phyloP scores from a whole-genome alignment of 2,113 vertebrate genomes.

The Coreoperca whiteheadi region DNA sequence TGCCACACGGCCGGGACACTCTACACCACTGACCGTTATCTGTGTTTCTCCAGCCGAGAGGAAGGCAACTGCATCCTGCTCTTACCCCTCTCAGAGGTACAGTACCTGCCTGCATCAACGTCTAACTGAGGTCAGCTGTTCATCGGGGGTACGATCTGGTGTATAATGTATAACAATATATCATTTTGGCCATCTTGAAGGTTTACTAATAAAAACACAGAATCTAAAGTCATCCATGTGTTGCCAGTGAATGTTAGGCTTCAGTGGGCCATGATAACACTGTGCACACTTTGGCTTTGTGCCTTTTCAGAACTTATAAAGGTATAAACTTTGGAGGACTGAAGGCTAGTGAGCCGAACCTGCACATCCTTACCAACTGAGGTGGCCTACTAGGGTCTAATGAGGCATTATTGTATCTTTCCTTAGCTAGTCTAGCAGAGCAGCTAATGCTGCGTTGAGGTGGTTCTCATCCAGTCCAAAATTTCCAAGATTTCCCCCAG shows the following conservation, averaged over 20 bases:
- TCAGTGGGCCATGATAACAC: not conserved
- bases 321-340: not conserved
- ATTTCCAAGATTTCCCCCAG: not conserved
- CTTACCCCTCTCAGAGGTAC: constrained; percentile 93
- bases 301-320: not conserved
- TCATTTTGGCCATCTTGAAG: not conserved
- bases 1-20: constrained; percentile 91
- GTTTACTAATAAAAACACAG: not conserved
- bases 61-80: constrained; percentile 90
- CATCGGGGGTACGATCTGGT: not conserved
- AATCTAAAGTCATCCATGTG: not conserved
- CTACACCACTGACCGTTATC: constrained; percentile 91
- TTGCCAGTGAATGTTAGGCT: not conserved
- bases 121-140: not conserved
- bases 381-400: no score
- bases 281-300: not conserved
- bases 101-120: fast-evolving
- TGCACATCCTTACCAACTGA: no score
- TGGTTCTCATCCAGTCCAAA: not conserved
- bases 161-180: not conserved
- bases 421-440: not conserved
- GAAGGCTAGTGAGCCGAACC: no score
- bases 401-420: not conserved
- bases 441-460: not conserved
- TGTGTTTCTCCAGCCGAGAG: constrained; percentile 95